Base-by-base conservation (phyloP, 64 coral and sea anemone species). In the Astreopora myriophthalma region DNA sequence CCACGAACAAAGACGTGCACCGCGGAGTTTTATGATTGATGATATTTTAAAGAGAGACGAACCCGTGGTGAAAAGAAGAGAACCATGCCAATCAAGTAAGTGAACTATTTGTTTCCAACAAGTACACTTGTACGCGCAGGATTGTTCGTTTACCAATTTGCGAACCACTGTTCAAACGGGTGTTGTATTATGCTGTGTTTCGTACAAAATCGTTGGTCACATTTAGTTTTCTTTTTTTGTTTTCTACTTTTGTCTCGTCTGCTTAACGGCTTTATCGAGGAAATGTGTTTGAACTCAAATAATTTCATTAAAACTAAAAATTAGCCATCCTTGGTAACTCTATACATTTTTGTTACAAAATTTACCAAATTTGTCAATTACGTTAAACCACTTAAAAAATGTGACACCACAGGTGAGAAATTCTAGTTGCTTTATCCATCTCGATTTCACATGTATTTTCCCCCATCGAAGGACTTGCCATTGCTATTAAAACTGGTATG, bases 41-140 rank as follows among this genome's bases (percentile, higher is more conserved):
- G 79, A 83, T 38, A 83, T 83, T 83, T 65, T 83, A 60, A 83
- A 33, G 79, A 63, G 57, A 23, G 79, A 64, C 10, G 79, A 83
- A 35, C 49, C 79, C 19, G 33, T 11, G 22, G 23, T 26, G 16
- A 24, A 29, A 33, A 24, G 33, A 22, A 20, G 12, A 34, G 0
- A 65, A 2, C 33, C 31, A 10, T 19, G 29, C 3, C 17, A 83
- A 64, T 1, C 23, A 36, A 8, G 79, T 83, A 36, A 83, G 79
- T 83, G 3, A 83, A 81, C 20, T n/a, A n/a, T n/a, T n/a, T n/a
- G n/a, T n/a, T n/a, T n/a, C n/a, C n/a, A n/a, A n/a, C n/a, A 26
- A 64, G 61, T 20, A 0, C 16, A 44, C 6, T 44, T 6, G 40
- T 44, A 11, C 40, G 11, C 40, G 40, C 6, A 44, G 40, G 40